phyloP scores from a whole-genome alignment of 2,797 vertebrate species.

The Alosa sapidissima region DNA sequence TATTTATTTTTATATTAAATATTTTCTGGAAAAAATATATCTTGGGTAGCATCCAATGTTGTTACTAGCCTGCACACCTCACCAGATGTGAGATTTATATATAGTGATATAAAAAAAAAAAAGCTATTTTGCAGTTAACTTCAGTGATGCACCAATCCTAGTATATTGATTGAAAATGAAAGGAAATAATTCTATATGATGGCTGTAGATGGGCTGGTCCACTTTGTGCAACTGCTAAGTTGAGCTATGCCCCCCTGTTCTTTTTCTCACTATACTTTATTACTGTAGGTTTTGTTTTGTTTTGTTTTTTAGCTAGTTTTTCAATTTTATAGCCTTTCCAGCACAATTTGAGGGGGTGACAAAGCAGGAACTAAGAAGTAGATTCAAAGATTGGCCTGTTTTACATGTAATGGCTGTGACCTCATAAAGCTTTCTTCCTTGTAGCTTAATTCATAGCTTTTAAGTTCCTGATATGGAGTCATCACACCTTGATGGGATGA shows the following conservation, averaged over 20 bases:
- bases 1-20: constrained; percentile 16
- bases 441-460: constrained; percentile 27
- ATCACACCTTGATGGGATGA: constrained; percentile 33
- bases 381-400: constrained; percentile 4
- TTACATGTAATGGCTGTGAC: constrained; percentile 28
- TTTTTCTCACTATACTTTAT: neutral
- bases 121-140: neutral
- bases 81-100: neutral
- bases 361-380: constrained; percentile 14
- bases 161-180: too few species aligned
- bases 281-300: neutral
- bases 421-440: constrained; percentile 48
- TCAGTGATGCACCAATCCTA: neutral
- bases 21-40: neutral
- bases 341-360: neutral
- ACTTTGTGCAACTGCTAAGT: neutral
- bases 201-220: neutral
- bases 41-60: neutral
- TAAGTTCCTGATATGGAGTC: constrained; percentile 25
- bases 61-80: neutral
- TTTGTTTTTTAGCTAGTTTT: neutral
- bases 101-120: neutral
- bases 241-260: neutral
- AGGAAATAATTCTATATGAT: neutral
- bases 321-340: neutral